Conservation (phyloP, 2,797 vertebrate genomes). For the Cynodonichthys magdalenae region DNA sequence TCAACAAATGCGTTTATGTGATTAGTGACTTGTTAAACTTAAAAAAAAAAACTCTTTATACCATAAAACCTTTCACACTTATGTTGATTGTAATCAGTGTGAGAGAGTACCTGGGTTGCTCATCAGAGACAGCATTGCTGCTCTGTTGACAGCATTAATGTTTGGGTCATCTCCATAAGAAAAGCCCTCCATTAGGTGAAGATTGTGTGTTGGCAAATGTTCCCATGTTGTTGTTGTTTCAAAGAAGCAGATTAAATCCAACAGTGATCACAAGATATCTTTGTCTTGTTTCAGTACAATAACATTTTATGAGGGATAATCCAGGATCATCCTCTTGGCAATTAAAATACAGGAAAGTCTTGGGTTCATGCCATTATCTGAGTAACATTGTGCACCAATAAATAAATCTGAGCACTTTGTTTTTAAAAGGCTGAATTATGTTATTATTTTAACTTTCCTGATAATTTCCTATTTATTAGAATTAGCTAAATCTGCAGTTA, state of each 20-base stretch:
- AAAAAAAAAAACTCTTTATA: neutral
- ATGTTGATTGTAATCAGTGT: conserved; percentile 7
- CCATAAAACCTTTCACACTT: neutral
- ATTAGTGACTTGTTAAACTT: too few species aligned
- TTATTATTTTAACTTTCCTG: neutral
- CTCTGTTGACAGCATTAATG: conserved; percentile 59
- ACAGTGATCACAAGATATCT: conserved; percentile 83
- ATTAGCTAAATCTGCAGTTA: neutral
- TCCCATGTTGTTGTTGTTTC: conserved; percentile 60
- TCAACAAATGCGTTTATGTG: too few species aligned
- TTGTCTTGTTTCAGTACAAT: conserved; percentile 79
- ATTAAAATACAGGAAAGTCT: conserved; percentile 76
- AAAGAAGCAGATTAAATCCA: conserved; percentile 78
- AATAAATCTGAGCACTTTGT: conserved; percentile 2
- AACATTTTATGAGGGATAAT: conserved; percentile 85
- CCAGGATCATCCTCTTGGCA: conserved; percentile 82
- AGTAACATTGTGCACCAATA: conserved; percentile 28
- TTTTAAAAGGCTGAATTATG: neutral
- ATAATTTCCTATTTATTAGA: conserved; percentile 3
- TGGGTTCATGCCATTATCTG: conserved; percentile 52
- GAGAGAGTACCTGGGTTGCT: conserved; percentile 3
- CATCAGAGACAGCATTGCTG: neutral
- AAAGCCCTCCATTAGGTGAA: conserved; percentile 78
- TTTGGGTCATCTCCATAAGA: conserved; percentile 76
- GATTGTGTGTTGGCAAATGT: conserved; percentile 81